phyloP scores from a whole-genome alignment of 2,113 vertebrate genomes.

The Lophius piscatorius region DNA sequence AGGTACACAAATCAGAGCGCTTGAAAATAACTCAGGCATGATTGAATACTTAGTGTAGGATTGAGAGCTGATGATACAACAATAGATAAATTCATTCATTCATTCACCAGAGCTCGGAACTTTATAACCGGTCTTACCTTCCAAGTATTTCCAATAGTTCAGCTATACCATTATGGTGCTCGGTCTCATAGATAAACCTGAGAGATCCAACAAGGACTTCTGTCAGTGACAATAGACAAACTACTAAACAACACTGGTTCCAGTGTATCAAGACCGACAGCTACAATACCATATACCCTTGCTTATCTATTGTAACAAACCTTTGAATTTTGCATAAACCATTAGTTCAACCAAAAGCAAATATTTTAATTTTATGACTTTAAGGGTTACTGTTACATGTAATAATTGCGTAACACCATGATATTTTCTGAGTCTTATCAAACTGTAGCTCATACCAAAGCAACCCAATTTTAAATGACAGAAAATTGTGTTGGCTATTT shows the following conservation, averaged over 20 bases:
- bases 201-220: conserved; percentile 26
- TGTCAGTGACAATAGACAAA: not conserved
- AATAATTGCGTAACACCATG: too few species aligned
- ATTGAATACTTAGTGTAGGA: not conserved
- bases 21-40: not conserved
- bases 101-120: not conserved
- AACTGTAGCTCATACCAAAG: too few species aligned
- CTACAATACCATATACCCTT: too few species aligned
- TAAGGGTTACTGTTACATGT: too few species aligned
- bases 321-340: too few species aligned
- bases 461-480: too few species aligned
- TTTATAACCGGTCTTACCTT: conserved; percentile 78
- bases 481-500: not conserved
- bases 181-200: conserved; percentile 99
- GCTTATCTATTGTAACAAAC: too few species aligned
- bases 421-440: too few species aligned
- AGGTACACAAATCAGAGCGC: not conserved
- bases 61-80: not conserved
- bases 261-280: not conserved
- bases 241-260: not conserved
- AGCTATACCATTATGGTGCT: conserved; percentile 98
- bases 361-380: too few species aligned
- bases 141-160: conserved; percentile 98
- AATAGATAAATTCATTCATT: too few species aligned
- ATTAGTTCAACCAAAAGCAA: too few species aligned